These are phyloP conservation scores for Cynopterus sphinx DNA, from an alignment of 2,797 vertebrate species.

Conservation along the genomic window DNA sequence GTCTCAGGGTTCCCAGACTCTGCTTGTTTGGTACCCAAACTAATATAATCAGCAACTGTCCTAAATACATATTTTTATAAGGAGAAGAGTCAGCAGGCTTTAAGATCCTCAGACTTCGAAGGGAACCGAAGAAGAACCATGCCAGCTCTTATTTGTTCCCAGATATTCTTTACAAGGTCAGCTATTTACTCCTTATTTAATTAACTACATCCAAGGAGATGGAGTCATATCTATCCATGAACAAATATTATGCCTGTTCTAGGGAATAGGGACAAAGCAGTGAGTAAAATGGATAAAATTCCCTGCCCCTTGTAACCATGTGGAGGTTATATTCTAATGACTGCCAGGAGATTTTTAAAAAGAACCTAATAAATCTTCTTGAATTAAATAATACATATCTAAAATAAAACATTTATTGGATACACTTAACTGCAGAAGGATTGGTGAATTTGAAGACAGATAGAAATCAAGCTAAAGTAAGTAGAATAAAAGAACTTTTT, in stretches of 20 bases:
- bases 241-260: not conserved
- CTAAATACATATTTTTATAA: not conserved
- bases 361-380: not conserved
- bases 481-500: not conserved
- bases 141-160: not conserved
- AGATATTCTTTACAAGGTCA: not conserved
- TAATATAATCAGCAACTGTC: not conserved
- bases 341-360: not conserved
- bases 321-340: not conserved
- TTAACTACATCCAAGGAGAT: not conserved
- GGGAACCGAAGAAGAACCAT: not conserved
- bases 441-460: not conserved
- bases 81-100: not conserved
- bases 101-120: not conserved
- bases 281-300: not conserved
- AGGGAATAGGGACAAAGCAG: not conserved
- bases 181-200: not conserved
- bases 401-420: not conserved
- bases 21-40: not conserved
- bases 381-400: not conserved
- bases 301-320: not conserved
- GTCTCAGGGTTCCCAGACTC: not conserved
- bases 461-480: not conserved
- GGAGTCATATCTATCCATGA: rapidly evolving
- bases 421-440: not conserved